A percentile compares a stretch with the other conserved stretches of the same genome.
Conservation (phyloP, 1,140 invertebrate species). For the Holcopasites calliopsidis region DNA sequence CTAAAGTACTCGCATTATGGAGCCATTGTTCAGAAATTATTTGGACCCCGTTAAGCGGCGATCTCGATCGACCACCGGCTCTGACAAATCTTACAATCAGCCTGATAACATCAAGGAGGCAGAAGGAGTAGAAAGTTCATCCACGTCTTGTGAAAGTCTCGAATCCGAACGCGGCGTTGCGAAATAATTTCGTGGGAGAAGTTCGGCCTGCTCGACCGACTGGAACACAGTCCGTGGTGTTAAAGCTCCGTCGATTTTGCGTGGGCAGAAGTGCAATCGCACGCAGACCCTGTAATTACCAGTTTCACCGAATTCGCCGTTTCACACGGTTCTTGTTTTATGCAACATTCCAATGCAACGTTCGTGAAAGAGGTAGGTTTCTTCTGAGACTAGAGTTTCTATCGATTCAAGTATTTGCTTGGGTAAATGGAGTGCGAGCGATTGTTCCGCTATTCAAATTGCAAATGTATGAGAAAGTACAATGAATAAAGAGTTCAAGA, state of each 20-base stretch:
- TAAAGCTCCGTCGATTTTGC: background rate
- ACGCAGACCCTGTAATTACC: background rate
- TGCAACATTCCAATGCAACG: background rate
- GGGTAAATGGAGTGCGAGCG: too few species aligned
- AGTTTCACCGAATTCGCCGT: background rate
- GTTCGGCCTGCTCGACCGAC: constrained; percentile 2
- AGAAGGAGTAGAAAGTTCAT: constrained; percentile 27
- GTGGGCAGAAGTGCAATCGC: too few species aligned
- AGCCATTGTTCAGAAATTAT: constrained; percentile 20
- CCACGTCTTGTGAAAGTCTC: constrained; percentile 36
- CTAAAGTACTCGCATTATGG: background rate
- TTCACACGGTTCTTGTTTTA: background rate
- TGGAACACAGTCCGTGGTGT: constrained; percentile 27
- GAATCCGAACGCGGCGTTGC: constrained; percentile 36
- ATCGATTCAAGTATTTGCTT: too few species aligned
- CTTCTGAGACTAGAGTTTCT: too few species aligned
- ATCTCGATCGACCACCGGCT: background rate
- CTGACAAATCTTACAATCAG: constrained; percentile 9
- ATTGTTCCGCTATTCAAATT: too few species aligned
- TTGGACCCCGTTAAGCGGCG: constrained; percentile 14
- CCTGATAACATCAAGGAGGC: constrained; percentile 6
- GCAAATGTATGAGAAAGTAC: too few species aligned
- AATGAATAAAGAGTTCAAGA: too few species aligned
- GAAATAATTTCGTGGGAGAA: constrained; percentile 48
- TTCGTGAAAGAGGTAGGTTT: background rate